phyloP scores from a whole-genome alignment of 2,888 invertebrate species.

The Rhopalosiphum nymphaeae region DNA sequence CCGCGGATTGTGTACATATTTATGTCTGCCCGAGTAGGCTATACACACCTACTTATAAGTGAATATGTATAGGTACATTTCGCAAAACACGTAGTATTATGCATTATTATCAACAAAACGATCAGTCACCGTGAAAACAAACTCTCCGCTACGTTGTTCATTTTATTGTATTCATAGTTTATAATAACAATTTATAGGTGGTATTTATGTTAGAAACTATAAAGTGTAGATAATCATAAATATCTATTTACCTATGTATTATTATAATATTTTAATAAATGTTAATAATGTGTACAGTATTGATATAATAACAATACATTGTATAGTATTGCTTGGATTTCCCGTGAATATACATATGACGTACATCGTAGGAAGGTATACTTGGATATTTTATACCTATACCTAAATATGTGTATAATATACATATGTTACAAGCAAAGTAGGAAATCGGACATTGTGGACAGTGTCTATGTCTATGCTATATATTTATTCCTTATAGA shows the following conservation, averaged over 20 bases:
- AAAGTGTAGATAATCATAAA: not conserved
- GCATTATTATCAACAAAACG: not conserved
- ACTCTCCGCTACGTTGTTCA: not conserved
- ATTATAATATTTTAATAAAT: not conserved
- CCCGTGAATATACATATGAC: too few relatives aligned
- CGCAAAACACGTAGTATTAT: not conserved
- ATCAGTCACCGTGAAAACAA: constrained; percentile 32
- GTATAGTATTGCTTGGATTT: not conserved
- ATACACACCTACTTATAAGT: constrained; percentile 7
- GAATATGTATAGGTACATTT: not conserved
- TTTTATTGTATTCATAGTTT: not conserved
- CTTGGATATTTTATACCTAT: not conserved
- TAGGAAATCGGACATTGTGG: not conserved
- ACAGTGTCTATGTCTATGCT: not conserved
- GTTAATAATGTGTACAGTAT: too few relatives aligned
- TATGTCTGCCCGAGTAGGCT: not conserved
- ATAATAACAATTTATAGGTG: not conserved
- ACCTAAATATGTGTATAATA: not conserved
- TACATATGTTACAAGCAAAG: not conserved
- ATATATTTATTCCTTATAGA: not conserved
- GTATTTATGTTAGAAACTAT: not conserved
- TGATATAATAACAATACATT: not conserved
- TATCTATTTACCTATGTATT: not conserved
- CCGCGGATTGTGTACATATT: constrained; percentile 1
- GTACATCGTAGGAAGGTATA: too few relatives aligned